Base-by-base conservation (phyloP, 2,888 invertebrate species). In the Megamerina dolium region DNA sequence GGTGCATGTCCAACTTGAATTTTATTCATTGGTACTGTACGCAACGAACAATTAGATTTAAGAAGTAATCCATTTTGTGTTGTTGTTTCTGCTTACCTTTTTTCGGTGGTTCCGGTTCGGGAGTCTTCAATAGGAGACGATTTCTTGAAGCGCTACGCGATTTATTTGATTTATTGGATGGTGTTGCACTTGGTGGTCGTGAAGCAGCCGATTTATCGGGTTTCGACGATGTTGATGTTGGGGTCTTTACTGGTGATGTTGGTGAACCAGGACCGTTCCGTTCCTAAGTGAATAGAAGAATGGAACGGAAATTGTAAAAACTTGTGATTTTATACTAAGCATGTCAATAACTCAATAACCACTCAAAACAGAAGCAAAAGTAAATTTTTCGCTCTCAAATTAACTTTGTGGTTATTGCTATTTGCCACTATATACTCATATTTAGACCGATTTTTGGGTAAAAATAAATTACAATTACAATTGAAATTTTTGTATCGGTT, bases 1-100 rank as follows among this genome's bases (percentile, higher is more conserved):
- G 92, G 91, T 43, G 88, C 88, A 57, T 87, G 83, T 40, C 94
- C 93, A 36, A 91, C 91, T 78, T 91, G 89, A 49, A 91, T 74
- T 75, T 91, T 92, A 70, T 92, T 93, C 88, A 92, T 92, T 53
- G 92, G 89, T 62, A 92, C 75, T 79, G 84, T 8, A 23, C 6
- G 10, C 6, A 23, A 8, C 8, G 8, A 23, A 10, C 6, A 23
- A 23, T 23, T 23, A 23, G 23, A 23, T 23, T 23, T 23, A 10
- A 23, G 23, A 23, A 23, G 23, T 8, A n/a, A 13, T 13, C 12
- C n/a, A 26, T 16, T 26, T 12, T 16, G 6, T 10, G 26, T 10
- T 13, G 13, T 10, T 13, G 13, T 27, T 32, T 26, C 2, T 14
- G 45, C 37, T 52, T 70, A 87, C 87, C 85, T 75, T 88, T 88